Conservation (phyloP, 2,888 invertebrate species). For the Lepidochrysops patricia region DNA sequence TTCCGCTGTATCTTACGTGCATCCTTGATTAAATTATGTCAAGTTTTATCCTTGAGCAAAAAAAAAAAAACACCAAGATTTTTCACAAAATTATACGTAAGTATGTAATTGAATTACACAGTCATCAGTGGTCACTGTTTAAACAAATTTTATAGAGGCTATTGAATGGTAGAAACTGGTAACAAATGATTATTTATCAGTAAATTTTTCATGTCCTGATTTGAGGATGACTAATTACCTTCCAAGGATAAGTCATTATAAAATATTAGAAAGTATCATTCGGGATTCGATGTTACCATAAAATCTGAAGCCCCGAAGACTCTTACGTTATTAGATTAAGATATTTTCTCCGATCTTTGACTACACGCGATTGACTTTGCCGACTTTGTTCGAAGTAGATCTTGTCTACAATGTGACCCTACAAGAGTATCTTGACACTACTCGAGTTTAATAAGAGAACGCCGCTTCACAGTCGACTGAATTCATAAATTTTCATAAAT, state of each 20-base stretch:
- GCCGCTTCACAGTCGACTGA: constrained; percentile 42
- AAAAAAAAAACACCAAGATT: not conserved
- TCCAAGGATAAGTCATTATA: not conserved
- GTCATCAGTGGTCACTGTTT: too few relatives aligned
- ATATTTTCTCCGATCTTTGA: constrained; percentile 21
- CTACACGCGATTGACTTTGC: constrained; percentile 22
- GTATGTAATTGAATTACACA: too few relatives aligned
- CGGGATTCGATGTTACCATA: not conserved
- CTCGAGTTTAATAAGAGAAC: constrained; percentile 60
- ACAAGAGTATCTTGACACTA: constrained; percentile 53
- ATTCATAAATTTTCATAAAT: constrained; percentile 15
- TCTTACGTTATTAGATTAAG: constrained; percentile 17
- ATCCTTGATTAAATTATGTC: constrained; percentile 19
- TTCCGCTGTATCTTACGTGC: constrained; percentile 18
- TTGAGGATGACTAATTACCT: too few relatives aligned
- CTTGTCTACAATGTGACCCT: constrained; percentile 51
- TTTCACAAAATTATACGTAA: too few relatives aligned
- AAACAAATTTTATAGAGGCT: too few relatives aligned
- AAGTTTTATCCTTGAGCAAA: constrained; percentile 15
- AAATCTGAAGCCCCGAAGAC: not conserved
- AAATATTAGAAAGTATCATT: not conserved
- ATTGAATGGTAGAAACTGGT: too few relatives aligned
- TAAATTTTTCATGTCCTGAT: too few relatives aligned
- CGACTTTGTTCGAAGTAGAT: constrained; percentile 39
- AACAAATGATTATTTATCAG: too few relatives aligned